These are phyloP conservation scores for Crossaster papposus DNA, from an alignment of 53 echinoderm and acorn worm genomes.

Conservation along the genomic window DNA sequence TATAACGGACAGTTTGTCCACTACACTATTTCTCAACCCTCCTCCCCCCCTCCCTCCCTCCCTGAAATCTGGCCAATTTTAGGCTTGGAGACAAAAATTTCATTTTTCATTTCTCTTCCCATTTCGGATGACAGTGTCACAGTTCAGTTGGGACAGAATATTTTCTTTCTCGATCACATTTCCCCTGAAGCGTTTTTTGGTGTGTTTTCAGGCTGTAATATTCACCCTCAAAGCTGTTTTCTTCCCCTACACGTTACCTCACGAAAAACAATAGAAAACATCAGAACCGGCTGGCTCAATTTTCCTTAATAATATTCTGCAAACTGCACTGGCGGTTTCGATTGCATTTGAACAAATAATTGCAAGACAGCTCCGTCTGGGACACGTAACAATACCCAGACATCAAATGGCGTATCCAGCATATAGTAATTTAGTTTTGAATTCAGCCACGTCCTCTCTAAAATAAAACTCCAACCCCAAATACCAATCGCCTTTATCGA, in stretches of 20 bases:
- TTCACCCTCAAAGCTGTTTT: no score
- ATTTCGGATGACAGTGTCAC: neutral
- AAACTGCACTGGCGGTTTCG: no score
- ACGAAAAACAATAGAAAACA: no score
- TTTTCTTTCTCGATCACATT: neutral
- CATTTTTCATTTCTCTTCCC: neutral
- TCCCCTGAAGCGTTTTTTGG: no score
- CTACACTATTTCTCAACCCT: neutral
- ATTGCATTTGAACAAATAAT: no score
- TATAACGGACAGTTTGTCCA: neutral
- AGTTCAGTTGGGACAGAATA: neutral
- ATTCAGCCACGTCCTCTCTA: neutral
- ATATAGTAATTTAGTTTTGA: neutral
- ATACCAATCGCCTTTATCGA: neutral
- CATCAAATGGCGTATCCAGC: neutral
- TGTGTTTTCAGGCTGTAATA: no score
- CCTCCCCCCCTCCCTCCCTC: neutral
- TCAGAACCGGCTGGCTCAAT: no score
- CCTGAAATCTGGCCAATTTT: neutral
- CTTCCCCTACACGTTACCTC: no score
- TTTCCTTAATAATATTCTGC: no score
- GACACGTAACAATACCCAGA: no score
- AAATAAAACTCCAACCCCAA: neutral
- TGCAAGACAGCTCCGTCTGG: no score
- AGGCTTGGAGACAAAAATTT: neutral